Evolutionary conservation across 2,113 vertebrate genomes (phyloP), one percentile per base, ranked within the genome.

Genomic region (Podocnemis expansa): DNA sequence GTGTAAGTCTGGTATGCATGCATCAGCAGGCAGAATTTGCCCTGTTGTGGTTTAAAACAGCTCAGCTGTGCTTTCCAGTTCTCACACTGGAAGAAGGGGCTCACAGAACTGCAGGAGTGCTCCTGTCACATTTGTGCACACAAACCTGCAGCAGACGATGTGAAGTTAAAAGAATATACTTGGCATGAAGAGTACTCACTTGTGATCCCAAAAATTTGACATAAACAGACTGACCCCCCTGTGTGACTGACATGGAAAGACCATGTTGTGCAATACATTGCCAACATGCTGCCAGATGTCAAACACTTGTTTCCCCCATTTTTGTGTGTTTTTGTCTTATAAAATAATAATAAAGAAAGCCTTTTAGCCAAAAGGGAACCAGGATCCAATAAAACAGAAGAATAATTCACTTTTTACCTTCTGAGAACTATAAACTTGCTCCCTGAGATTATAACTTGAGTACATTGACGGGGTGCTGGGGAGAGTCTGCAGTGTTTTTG

Each of bases 401-500:
- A n/a, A 67, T 75, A 89, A 45, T 4, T 16, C 60, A 16, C 19
- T 82, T 90, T 93, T 78, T n/a, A 80, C 0, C 25, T 79, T 78
- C 43, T 17, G n/a, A 43, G 38, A 87, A 29, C 60, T 85, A 52
- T 73, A 87, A 89, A 19, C 7, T 19, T 90, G 29, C 5, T 90
- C 34, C 29, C 80, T 81, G 52, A 90, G 47, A 16, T 85, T 76
- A 29, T 58, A 88, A 82, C 73, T 86, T 67, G 92, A 75, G 16
- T 34, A 56, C 84, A 93, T 95, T 93, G 92, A 19, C n/a, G 70
- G 47, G 60, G 52, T 63, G 90, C 4, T 73, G 88, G 70, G 85
- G 92, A 93, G 60, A 93, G 41, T 94, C 90, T 27, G 67, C 85
- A 95, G 85, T 86, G 91, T 80, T 94, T 91, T 81, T 85, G 58